These are phyloP conservation scores for Syritta pipiens DNA, from an alignment of 2,888 invertebrate species.

Conservation along the genomic window DNA sequence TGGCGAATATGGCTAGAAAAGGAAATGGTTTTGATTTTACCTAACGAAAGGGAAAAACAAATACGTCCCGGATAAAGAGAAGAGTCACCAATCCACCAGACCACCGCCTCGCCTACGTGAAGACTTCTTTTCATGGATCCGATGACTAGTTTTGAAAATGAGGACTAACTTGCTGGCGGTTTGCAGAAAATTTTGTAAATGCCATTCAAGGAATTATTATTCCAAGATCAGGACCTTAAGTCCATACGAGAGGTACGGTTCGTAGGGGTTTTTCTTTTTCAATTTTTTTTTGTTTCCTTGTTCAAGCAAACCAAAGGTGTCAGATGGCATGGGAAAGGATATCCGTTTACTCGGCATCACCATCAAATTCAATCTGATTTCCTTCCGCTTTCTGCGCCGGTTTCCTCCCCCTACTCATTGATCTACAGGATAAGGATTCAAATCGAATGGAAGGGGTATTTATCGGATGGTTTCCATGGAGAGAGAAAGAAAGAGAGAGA, in stretches of 20 bases:
- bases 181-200: conserved; percentile 29
- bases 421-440: conserved; percentile 46
- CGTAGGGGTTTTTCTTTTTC: background rate
- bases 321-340: conserved; percentile 45
- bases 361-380: conserved; percentile 58
- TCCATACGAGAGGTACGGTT: background rate
- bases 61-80: background rate
- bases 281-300: background rate
- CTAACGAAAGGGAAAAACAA: background rate
- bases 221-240: conserved; percentile 1
- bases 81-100: background rate
- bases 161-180: conserved; percentile 29
- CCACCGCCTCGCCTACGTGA: background rate
- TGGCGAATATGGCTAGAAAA: conserved; percentile 30
- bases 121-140: conserved; percentile 6
- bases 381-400: background rate
- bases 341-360: conserved; percentile 57
- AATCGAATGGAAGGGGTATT: conserved; percentile 37
- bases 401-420: conserved; percentile 16
- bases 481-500: no score
- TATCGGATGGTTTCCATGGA: conserved; percentile 15
- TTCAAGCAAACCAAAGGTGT: conserved; percentile 25
- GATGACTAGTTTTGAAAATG: conserved; percentile 8
- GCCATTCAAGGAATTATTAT: conserved; percentile 34
- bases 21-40: conserved; percentile 42